These are phyloP conservation scores for Macrophya alboannulata DNA, from an alignment of 2,888 invertebrate genomes.

Conservation along the genomic window DNA sequence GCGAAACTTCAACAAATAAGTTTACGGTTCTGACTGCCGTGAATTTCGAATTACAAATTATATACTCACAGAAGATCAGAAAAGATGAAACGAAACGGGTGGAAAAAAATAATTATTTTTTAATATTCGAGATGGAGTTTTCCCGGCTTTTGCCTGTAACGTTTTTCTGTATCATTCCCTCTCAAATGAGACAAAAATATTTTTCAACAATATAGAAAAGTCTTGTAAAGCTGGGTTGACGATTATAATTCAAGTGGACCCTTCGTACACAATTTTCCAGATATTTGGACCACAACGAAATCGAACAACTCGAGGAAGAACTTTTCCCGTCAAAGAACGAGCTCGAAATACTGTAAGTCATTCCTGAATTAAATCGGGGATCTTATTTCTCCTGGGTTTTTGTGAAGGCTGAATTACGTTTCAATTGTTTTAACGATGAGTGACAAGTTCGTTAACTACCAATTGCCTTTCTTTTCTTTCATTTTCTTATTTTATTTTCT, in stretches of 20 bases:
- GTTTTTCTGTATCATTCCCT: not conserved
- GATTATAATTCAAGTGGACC: not conserved
- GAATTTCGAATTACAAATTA: slow-evolving; percentile 5
- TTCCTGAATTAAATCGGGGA: not conserved
- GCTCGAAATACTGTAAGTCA: slow-evolving; percentile 79
- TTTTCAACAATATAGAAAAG: not conserved
- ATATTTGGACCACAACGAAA: slow-evolving; percentile 80
- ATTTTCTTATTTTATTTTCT: not conserved
- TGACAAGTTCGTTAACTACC: not conserved
- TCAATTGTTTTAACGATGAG: not conserved
- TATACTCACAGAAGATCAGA: not conserved
- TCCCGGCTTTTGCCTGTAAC: not conserved
- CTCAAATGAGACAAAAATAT: not conserved
- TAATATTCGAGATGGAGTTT: not conserved
- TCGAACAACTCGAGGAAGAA: slow-evolving; percentile 76
- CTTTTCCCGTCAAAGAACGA: slow-evolving; percentile 77
- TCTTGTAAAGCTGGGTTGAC: not conserved
- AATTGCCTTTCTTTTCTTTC: too few species aligned
- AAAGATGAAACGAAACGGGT: not conserved
- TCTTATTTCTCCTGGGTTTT: not conserved
- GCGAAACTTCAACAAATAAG: not conserved
- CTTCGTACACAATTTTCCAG: slow-evolving; percentile 69
- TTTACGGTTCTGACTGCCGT: not conserved
- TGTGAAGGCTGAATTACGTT: not conserved
- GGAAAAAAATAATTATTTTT: too few species aligned